These are phyloP conservation scores for Seriola aureovittata DNA, from an alignment of 2,113 vertebrate species.

Conservation along the genomic window DNA sequence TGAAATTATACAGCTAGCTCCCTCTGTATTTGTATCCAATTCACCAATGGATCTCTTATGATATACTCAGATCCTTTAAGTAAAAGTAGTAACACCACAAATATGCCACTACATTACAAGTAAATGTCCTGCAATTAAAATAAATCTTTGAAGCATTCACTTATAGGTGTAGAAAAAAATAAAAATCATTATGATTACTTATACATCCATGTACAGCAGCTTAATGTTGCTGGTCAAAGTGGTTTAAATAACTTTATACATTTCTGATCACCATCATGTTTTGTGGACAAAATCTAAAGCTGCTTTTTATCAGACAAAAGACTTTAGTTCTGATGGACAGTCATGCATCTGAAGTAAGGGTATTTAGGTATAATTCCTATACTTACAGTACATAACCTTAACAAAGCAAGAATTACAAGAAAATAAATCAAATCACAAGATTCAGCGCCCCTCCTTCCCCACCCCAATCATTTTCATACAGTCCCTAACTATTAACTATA, in stretches of 20 bases:
- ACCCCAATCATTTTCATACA: not conserved
- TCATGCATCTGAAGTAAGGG: not conserved
- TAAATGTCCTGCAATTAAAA: not conserved
- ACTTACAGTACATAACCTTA: too few species aligned
- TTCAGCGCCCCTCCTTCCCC: too few species aligned
- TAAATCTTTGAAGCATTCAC: not conserved
- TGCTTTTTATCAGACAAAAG: not conserved
- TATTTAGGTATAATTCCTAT: not conserved
- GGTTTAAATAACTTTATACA: not conserved
- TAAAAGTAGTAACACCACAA: not conserved
- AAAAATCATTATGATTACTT: not conserved
- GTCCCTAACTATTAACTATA: not conserved
- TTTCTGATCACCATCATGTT: not conserved
- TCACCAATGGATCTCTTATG: not conserved
- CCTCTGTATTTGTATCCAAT: not conserved
- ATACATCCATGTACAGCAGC: not conserved
- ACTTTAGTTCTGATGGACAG: not conserved
- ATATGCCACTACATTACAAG: not conserved
- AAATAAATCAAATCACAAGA: too few species aligned
- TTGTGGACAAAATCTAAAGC: not conserved
- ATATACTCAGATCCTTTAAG: not conserved
- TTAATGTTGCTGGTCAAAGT: not conserved
- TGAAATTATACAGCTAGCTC: not conserved
- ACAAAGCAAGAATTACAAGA: too few species aligned
- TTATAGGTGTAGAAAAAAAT: not conserved